These are phyloP conservation scores for Mellivora capensis DNA, from an alignment of 2,113 vertebrate species.

Conservation along the genomic window DNA sequence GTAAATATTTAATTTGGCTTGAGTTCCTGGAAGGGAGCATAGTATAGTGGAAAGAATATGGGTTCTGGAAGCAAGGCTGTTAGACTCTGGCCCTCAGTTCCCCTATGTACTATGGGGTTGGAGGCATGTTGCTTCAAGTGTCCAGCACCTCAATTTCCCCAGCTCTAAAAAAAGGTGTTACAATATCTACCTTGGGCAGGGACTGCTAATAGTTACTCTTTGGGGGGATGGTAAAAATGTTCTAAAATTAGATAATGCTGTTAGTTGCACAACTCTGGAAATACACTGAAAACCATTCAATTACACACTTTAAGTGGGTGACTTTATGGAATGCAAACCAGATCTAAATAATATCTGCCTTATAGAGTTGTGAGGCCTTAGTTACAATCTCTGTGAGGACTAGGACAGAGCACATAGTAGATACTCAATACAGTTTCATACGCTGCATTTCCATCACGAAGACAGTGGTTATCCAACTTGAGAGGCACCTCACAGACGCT, in stretches of 20 bases:
- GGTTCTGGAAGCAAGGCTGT: not conserved
- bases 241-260: not conserved
- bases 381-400: not conserved
- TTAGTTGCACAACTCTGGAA: not conserved
- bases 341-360: not conserved
- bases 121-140: not conserved
- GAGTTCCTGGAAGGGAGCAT: not conserved
- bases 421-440: not conserved
- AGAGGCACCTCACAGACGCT: not conserved
- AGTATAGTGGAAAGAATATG: not conserved
- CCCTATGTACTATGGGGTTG: not conserved
- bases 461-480: not conserved
- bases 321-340: not conserved
- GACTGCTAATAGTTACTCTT: not conserved
- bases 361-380: not conserved
- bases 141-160: not conserved
- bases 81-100: not conserved
- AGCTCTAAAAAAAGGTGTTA: not conserved
- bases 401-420: not conserved
- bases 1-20: constrained; percentile 63
- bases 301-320: not conserved
- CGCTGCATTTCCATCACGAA: not conserved
- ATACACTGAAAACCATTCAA: not conserved
- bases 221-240: not conserved
- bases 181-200: not conserved